Percentiles rank a stretch among this genome's conserved stretches.
Evolutionary conservation across 1,140 invertebrate species (phyloP).

Genomic region (Ceratosolen fusciceps): DNA sequence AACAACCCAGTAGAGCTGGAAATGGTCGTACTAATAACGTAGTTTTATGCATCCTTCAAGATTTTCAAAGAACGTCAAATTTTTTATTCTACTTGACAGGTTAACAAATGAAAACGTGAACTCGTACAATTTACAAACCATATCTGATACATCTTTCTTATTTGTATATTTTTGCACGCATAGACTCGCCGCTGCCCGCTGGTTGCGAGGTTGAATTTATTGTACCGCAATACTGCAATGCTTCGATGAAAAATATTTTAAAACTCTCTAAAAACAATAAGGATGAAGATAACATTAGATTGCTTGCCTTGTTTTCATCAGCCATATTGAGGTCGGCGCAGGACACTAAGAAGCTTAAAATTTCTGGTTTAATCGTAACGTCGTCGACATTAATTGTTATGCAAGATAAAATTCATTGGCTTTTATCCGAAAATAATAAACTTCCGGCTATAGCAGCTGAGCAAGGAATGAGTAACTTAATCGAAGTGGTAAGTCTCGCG

Average conservation of each 20-base stretch:
- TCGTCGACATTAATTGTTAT: conserved; percentile 61
- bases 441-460: conserved; percentile 58
- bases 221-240: conserved; percentile 62
- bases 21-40: conserved; percentile 56
- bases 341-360: conserved; percentile 59
- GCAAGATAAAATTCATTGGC: conserved; percentile 69
- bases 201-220: conserved; percentile 68
- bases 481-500: conserved; percentile 69
- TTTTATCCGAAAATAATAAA: conserved; percentile 57
- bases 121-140: too few species aligned
- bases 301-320: conserved; percentile 67
- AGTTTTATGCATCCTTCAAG: conserved; percentile 68
- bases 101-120: conserved; percentile 49
- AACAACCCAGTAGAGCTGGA: conserved; percentile 58
- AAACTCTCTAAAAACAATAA: conserved; percentile 56
- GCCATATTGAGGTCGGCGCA: conserved; percentile 60
- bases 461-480: conserved; percentile 72
- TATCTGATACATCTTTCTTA: too few species aligned
- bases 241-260: conserved; percentile 56
- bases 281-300: conserved; percentile 63
- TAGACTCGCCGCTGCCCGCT: conserved; percentile 65
- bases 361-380: conserved; percentile 61
- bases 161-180: conserved; percentile 55
- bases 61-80: conserved; percentile 68
- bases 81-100: conserved; percentile 67